A percentile compares a stretch with the other conserved stretches of the same genome.
Evolutionary conservation across 2,797 vertebrate species (phyloP).

Genomic region (Parotocinclus haroldoi): DNA sequence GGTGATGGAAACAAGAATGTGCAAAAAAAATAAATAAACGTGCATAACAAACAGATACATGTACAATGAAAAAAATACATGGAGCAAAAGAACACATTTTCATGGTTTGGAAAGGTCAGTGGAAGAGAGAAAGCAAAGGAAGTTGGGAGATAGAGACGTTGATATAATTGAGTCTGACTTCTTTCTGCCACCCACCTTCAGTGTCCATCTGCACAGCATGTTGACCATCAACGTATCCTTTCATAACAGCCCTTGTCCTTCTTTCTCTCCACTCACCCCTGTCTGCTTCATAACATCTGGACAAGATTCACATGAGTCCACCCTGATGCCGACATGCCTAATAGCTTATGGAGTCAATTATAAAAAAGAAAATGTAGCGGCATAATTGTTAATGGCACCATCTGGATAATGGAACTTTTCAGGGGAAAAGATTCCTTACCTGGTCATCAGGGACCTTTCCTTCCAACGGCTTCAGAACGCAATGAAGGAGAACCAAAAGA

Average conservation of each 20-base stretch:
- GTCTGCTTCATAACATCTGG: constrained; percentile 73
- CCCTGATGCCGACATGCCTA: constrained; percentile 80
- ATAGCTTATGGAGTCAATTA: constrained; percentile 86
- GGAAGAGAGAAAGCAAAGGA: constrained; percentile 5
- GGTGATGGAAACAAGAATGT: too few relatives aligned
- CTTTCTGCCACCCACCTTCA: constrained; percentile 63
- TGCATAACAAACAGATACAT: too few relatives aligned
- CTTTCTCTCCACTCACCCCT: constrained; percentile 45
- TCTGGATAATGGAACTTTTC: constrained; percentile 80
- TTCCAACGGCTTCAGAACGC: constrained; percentile 65
- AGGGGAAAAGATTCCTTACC: constrained; percentile 74
- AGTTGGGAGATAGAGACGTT: constrained; percentile 69
- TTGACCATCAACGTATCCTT: constrained; percentile 59
- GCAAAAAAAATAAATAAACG: too few relatives aligned
- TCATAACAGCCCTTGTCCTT: constrained; percentile 52
- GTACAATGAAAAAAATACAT: too few relatives aligned
- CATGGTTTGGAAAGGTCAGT: constrained; percentile 2
- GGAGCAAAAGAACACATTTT: neutral
- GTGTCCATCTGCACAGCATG: constrained; percentile 71
- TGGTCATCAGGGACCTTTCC: constrained; percentile 73
- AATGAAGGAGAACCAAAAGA: constrained; percentile 66
- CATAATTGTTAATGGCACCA: constrained; percentile 80
- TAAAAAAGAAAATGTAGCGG: constrained; percentile 77
- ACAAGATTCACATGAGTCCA: constrained; percentile 70
- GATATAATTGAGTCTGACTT: constrained; percentile 81